Percentiles rank a stretch among this genome's conserved stretches.
Evolutionary conservation across 2,797 vertebrate species (phyloP).

Genomic region (Carapus acus): DNA sequence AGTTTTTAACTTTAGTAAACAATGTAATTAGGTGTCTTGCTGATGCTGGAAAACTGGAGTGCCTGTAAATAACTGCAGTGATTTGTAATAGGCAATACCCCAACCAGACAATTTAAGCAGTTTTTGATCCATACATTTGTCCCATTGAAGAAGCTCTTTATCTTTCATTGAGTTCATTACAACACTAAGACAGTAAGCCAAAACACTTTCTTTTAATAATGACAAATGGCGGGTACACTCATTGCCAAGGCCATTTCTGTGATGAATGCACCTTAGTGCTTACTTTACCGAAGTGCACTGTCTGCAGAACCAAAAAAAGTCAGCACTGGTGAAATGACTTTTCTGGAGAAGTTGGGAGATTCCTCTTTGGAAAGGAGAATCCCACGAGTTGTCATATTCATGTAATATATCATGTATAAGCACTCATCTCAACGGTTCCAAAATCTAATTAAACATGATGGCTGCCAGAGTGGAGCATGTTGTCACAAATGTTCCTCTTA

Average conservation of each 20-base stretch:
- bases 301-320: slow-evolving; percentile 40
- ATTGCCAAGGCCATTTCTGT: slow-evolving; percentile 52
- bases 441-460: background rate
- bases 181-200: slow-evolving; percentile 31
- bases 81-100: slow-evolving; percentile 14
- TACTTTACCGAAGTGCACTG: slow-evolving; percentile 42
- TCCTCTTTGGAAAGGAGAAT: slow-evolving; percentile 12
- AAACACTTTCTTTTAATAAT: slow-evolving; percentile 57
- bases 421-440: background rate
- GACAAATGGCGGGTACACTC: slow-evolving; percentile 45
- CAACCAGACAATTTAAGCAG: slow-evolving; percentile 1
- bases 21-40: background rate
- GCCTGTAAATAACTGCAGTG: background rate
- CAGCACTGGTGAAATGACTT: slow-evolving; percentile 29
- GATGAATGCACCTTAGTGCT: slow-evolving; percentile 57
- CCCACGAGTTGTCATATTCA: background rate
- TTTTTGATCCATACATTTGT: slow-evolving; percentile 20
- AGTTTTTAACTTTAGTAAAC: background rate
- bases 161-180: slow-evolving; percentile 47
- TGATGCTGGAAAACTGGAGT: background rate
- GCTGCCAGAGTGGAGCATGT: background rate
- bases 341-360: slow-evolving; percentile 12
- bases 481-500: background rate
- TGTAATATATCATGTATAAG: no score
- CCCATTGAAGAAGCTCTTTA: slow-evolving; percentile 23